Percentiles rank a stretch among this genome's conserved stretches.
Evolutionary conservation across 2,888 invertebrate species (phyloP).

Genomic region (Chrysopilus asiliformis): DNA sequence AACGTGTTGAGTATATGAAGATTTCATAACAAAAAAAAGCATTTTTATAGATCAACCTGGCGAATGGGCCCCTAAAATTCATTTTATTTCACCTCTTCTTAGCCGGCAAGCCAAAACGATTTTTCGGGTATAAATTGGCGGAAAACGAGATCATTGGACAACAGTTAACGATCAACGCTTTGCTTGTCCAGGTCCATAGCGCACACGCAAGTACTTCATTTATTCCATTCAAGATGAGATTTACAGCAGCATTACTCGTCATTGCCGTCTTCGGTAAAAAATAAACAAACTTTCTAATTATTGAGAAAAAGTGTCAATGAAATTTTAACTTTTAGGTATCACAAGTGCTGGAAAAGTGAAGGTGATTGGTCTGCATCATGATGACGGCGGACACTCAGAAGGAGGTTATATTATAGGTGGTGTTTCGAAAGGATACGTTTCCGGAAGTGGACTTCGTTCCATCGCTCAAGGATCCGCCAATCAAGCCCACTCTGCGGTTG

Average conservation of each 20-base stretch:
- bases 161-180: constrained; percentile 3
- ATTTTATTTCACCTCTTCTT: background rate
- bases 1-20: no score
- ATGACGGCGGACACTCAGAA: no score
- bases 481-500: constrained; percentile 56
- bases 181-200: constrained; percentile 2
- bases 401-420: no score
- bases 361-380: no score
- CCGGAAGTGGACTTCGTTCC: constrained; percentile 54
- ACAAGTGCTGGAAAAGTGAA: no score
- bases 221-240: constrained; percentile 3
- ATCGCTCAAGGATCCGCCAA: constrained; percentile 61
- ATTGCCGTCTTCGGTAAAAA: constrained; percentile 37
- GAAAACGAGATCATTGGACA: background rate
- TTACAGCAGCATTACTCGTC: constrained; percentile 1
- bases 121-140: constrained; percentile 7
- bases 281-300: no score
- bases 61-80: background rate
- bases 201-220: background rate
- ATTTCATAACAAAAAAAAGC: no score
- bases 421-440: constrained; percentile 53
- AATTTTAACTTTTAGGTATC: background rate
- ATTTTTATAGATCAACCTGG: no score
- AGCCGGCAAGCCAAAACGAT: background rate
- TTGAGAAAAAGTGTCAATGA: background rate